Base-by-base conservation (phyloP, 2,113 vertebrate species). In the Gavia stellata region DNA sequence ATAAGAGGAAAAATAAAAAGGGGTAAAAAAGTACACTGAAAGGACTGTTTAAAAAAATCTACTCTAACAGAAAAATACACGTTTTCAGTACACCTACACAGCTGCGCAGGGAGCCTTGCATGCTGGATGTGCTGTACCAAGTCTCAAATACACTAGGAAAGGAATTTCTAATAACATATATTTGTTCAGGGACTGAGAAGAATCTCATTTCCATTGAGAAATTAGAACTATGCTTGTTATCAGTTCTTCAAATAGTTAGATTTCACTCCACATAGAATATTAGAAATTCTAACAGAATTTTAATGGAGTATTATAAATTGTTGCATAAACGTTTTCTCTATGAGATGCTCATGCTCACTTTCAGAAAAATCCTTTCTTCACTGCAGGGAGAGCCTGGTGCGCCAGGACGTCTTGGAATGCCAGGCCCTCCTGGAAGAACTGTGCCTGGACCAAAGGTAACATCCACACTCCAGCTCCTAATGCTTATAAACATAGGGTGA, bases 361-460 rank as follows among this genome's bases (percentile, higher is more conserved):
- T 29, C 38, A 91, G 62, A 75, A 71, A 87, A 92, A 86, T 33
- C 38, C 23, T 74, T n/a, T 56, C 52, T 87, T 85, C 80, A 50
- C 80, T 92, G 38, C 83, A 99, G 99, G 99, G 99, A 67, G 99
- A 99, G 95, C 99, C 98, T 83, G 99, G 99, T 50, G 88, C 80
- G 21, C 97, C 98, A 70, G 99, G 99, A 38, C 98, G 98, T 33
- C 94, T 98, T 58, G 99, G 99, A 95, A 96, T 99, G 97, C 98
- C 98, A 63, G 99, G 99, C 63, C 98, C 97, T 81, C 98, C 98
- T 80, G 99, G 99, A 86, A 98, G 98, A 72, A 98, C 98, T 87
- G 97, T 99, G 89, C 96, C 98, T 92, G 99, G 99, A 88, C 96
- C 98, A 88, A 99, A 99, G 98, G 99, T 99, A 98, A 73, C n/a